Percentiles rank a stretch among this genome's conserved stretches.
Evolutionary conservation across 2,797 vertebrate species (phyloP).

Genomic region (Podarcis lilfordi): DNA sequence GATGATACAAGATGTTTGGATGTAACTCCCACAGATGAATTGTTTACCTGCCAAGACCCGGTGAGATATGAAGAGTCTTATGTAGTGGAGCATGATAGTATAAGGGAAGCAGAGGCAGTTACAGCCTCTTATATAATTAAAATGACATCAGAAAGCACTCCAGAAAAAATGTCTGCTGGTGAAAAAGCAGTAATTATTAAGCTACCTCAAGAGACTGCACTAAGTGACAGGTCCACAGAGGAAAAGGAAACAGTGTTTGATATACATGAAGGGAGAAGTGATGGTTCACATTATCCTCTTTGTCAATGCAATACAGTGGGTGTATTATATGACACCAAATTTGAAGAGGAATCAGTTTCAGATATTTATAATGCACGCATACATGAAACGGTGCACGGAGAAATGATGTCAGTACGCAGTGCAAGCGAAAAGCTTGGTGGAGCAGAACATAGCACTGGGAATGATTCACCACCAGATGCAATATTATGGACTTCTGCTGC

Average conservation of each 20-base stretch:
- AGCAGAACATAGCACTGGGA: conserved; percentile 58
- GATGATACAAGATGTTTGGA: conserved; percentile 41
- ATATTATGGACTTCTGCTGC: conserved; percentile 56
- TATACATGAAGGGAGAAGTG: conserved; percentile 81
- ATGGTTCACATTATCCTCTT: conserved; percentile 80
- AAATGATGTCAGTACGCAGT: conserved; percentile 59
- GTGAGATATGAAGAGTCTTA: conserved; percentile 72
- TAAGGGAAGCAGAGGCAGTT: conserved; percentile 71
- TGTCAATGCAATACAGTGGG: conserved; percentile 76
- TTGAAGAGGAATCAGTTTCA: conserved; percentile 78
- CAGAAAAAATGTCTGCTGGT: conserved; percentile 80
- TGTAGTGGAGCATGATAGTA: conserved; percentile 67
- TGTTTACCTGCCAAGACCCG: conserved; percentile 76
- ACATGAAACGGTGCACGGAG: conserved; percentile 71
- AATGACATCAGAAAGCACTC: conserved; percentile 80
- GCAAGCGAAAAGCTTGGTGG: conserved; percentile 63
- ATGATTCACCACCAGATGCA: conserved; percentile 53
- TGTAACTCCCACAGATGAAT: conserved; percentile 50
- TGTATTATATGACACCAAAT: conserved; percentile 79
- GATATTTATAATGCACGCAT: conserved; percentile 74
- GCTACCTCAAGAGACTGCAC: conserved; percentile 80
- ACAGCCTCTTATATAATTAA: conserved; percentile 80
- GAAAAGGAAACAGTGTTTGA: conserved; percentile 81
- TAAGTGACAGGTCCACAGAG: conserved; percentile 81
- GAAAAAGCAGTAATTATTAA: conserved; percentile 83